phyloP scores from a whole-genome alignment of 2,888 invertebrate genomes.

The Choreutis nemorana region DNA sequence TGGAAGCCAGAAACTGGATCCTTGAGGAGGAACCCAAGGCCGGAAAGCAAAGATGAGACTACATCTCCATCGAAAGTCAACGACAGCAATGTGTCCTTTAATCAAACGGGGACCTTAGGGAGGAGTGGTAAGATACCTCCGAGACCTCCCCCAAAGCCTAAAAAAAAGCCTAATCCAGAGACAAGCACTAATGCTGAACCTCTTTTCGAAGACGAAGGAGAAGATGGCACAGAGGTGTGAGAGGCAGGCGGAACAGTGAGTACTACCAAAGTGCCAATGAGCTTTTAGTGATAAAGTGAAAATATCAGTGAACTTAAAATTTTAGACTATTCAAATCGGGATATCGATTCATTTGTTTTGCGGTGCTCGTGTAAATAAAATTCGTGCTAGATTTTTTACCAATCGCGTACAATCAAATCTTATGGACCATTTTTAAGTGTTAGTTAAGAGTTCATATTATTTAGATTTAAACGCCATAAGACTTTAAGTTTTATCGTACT shows the following conservation, averaged over 20 bases:
- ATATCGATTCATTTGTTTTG: slow-evolving; percentile 27
- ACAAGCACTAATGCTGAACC: slow-evolving; percentile 71
- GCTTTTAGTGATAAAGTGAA: slow-evolving; percentile 39
- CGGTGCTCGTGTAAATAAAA: slow-evolving; percentile 63
- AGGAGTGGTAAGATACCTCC: slow-evolving; percentile 78
- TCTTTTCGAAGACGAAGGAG: slow-evolving; percentile 86
- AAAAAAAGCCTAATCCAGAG: slow-evolving; percentile 74
- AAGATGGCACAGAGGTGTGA: slow-evolving; percentile 90
- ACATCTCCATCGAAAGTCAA: slow-evolving; percentile 48
- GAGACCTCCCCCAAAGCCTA: slow-evolving; percentile 83
- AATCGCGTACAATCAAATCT: slow-evolving; percentile 42
- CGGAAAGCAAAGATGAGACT: slow-evolving; percentile 35
- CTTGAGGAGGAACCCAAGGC: slow-evolving; percentile 40
- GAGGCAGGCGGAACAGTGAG: slow-evolving; percentile 24
- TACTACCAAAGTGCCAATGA: slow-evolving; percentile 55
- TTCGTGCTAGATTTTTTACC: slow-evolving; percentile 63
- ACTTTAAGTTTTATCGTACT: slow-evolving; percentile 3
- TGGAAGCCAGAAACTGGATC: slow-evolving; percentile 64
- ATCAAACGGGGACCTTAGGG: slow-evolving; percentile 54
- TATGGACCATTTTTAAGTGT: slow-evolving; percentile 49
- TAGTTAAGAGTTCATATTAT: slow-evolving; percentile 2
- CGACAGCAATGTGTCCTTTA: slow-evolving; percentile 35
- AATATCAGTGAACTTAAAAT: slow-evolving; percentile 22
- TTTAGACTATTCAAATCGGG: slow-evolving; percentile 8
- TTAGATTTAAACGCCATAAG: not conserved